Evolutionary conservation across 2,797 vertebrate genomes (phyloP).

Genomic region (Micromesistius poutassou): DNA sequence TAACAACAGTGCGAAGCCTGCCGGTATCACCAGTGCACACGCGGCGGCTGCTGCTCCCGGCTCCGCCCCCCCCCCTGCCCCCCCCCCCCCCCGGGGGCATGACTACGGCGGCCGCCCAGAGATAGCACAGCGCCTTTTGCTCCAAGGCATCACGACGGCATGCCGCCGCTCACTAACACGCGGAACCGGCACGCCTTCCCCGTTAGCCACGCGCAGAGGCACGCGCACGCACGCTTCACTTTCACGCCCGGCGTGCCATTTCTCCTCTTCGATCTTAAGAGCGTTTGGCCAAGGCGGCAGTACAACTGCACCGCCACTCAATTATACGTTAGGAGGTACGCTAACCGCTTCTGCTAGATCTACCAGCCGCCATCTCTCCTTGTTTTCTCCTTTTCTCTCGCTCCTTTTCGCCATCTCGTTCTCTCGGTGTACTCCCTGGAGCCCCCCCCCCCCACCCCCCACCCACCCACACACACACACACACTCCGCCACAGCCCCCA

Average conservation of each 20-base stretch:
- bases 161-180: no score
- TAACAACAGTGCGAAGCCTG: neutral
- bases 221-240: no score
- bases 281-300: no score
- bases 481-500: neutral
- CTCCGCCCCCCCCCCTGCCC: neutral
- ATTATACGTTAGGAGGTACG: neutral
- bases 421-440: neutral
- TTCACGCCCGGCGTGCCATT: no score
- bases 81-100: neutral
- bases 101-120: neutral
- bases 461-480: neutral
- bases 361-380: neutral
- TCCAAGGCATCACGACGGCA: no score
- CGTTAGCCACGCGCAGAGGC: no score
- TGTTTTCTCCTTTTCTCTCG: neutral
- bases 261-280: no score
- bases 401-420: neutral
- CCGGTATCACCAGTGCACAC: neutral
- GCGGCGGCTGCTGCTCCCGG: neutral
- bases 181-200: no score
- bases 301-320: no score
- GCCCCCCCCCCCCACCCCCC: neutral
- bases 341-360: neutral
- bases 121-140: neutral